A percentile compares a stretch with the other conserved stretches of the same genome.
These are phyloP conservation scores for Physella acuta DNA, from an alignment of 1,140 invertebrate genomes.

Conservation along the genomic window DNA sequence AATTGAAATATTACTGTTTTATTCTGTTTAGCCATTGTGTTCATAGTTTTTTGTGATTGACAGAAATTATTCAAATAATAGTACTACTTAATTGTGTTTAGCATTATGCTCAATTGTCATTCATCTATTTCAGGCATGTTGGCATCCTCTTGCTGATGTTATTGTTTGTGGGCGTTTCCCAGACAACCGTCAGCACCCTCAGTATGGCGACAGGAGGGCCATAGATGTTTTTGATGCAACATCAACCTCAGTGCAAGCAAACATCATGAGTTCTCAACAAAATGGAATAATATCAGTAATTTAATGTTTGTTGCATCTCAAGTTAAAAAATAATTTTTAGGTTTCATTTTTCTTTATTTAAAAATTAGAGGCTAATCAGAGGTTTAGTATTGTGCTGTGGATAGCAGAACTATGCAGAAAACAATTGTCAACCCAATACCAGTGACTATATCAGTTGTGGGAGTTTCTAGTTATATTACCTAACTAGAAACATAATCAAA, in stretches of 20 bases:
- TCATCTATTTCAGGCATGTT: constrained; percentile 54
- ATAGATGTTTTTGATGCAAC: constrained; percentile 57
- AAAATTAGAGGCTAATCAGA: neutral
- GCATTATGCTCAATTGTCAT: neutral
- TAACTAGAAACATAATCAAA: neutral
- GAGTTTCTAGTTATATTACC: neutral
- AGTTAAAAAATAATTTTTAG: neutral
- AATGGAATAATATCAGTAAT: constrained; percentile 48
- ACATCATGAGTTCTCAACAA: too few species aligned
- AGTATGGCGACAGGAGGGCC: constrained; percentile 38
- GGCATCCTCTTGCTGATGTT: constrained; percentile 59
- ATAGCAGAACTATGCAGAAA: neutral
- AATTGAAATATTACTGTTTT: neutral
- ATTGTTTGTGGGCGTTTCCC: constrained; percentile 58
- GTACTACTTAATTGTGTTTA: constrained; percentile 18
- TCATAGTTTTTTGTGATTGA: neutral
- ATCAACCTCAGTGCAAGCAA: too few species aligned
- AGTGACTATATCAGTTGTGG: neutral
- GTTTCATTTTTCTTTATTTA: neutral
- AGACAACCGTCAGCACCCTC: constrained; percentile 36
- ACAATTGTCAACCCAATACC: neutral
- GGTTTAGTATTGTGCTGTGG: neutral
- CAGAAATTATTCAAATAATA: neutral
- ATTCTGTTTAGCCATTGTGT: neutral
- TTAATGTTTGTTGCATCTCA: neutral